Evolutionary conservation across 2,888 invertebrate genomes (phyloP).

Genomic region (Encarsia formosa): DNA sequence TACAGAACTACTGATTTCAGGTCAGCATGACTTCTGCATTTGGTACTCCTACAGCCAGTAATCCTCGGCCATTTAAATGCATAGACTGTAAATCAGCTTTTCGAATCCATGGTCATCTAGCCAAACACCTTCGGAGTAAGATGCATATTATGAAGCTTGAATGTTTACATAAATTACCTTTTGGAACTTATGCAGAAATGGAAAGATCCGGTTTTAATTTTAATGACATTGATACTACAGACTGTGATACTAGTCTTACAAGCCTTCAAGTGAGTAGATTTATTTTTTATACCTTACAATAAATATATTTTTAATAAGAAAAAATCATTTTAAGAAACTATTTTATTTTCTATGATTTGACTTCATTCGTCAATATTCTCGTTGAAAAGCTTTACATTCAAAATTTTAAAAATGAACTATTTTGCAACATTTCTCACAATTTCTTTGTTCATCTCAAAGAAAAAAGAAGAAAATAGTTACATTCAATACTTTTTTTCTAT

Average conservation of each 20-base stretch:
- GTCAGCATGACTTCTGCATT: conserved; percentile 79
- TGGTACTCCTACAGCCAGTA: conserved; percentile 77
- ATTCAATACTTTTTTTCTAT: too few species aligned
- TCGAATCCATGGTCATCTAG: conserved; percentile 92
- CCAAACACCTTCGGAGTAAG: conserved; percentile 93
- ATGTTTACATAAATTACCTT: conserved; percentile 86
- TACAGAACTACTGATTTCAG: too few species aligned
- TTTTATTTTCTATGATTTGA: too few species aligned
- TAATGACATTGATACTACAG: conserved; percentile 92
- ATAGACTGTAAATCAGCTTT: conserved; percentile 94
- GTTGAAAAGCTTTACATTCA: too few species aligned
- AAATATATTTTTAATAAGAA: too few species aligned
- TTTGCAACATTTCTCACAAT: too few species aligned
- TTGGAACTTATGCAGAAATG: conserved; percentile 90
- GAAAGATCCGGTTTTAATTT: conserved; percentile 85
- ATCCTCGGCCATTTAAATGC: conserved; percentile 95
- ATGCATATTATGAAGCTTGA: conserved; percentile 94
- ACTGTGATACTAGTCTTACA: conserved; percentile 90
- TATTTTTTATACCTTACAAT: too few species aligned
- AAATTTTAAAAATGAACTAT: too few species aligned
- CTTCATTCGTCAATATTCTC: too few species aligned
- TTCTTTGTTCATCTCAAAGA: too few species aligned
- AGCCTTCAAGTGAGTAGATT: conserved; percentile 65
- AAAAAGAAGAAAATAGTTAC: too few species aligned
- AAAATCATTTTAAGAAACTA: too few species aligned